Base-by-base conservation (phyloP, 2,888 invertebrate species). In the Drosophila infuscata region DNA sequence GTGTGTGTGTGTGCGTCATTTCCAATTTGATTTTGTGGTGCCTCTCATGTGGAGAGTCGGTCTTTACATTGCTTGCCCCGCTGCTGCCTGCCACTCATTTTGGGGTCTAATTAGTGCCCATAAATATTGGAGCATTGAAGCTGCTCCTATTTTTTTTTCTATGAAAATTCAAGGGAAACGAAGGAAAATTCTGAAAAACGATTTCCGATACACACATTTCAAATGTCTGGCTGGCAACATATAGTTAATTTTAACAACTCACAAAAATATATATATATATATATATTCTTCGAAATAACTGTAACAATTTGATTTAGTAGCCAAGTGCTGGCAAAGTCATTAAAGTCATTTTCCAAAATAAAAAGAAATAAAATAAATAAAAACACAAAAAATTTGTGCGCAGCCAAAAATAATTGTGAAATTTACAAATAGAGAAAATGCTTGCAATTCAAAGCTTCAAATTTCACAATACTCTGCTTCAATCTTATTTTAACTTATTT, bases 221-320 rank as follows among this genome's bases (percentile, higher is more conserved):
- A 79, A 77, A 78, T 61, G 60, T 35, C 72, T 66, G 43, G 35
- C 43, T 41, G 33, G 11, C 48, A 62, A 57, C 64, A 65, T 64
- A 67, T 72, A 89, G 83, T 83, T 83, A 83, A 87, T 84, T 87
- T 70, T 86, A 83, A 68, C 70, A 79, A 79, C 69, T 15, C 56
- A 56, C 74, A 56, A 54, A 56, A 29, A 35, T 11, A 6, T 51
- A 32, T 46, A 49, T 11, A 35, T 11, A 6, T 51, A 32, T 46
- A 49, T 11, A 15, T 8, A 25, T 46, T 46, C 20, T 25, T 25
- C 61, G 46, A 76, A 76, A 70, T 60, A 61, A 65, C 70, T 69
- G 75, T 72, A 79, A 77, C 82, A 69, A 71, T 84, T 88, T 88
- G 88, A 88, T 88, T 88, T 88, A 88, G 56, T 76, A 60, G 62